phyloP scores from a whole-genome alignment of 2,888 invertebrate species.

The Drosophila recens region DNA sequence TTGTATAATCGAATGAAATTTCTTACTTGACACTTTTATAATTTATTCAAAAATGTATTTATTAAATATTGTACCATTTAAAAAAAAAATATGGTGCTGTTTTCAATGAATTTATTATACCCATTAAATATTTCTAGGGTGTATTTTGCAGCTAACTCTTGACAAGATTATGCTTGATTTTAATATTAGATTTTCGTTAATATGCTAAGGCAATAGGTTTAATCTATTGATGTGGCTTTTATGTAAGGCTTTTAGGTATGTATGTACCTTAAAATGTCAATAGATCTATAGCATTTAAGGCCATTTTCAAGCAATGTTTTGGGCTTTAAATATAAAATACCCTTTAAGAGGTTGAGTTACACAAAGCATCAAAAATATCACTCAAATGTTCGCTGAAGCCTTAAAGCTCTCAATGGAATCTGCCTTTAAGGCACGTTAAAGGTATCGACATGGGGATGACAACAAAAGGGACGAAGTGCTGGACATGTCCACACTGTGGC shows the following conservation, averaged over 20 bases:
- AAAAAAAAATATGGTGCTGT: not conserved
- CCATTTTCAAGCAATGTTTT: not conserved
- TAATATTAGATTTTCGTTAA: slow-evolving; percentile 23
- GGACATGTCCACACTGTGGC: slow-evolving; percentile 10
- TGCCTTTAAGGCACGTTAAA: slow-evolving; percentile 29
- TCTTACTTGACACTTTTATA: not conserved
- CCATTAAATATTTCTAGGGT: not conserved
- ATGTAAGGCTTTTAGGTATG: not conserved
- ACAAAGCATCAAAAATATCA: not conserved
- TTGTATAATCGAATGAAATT: not conserved
- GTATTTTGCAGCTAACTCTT: not conserved
- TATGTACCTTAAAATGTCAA: not conserved
- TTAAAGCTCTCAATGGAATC: slow-evolving; percentile 3
- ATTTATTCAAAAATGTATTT: not conserved
- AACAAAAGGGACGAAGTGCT: slow-evolving; percentile 21
- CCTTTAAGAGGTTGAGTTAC: not conserved
- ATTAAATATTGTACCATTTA: too few species aligned
- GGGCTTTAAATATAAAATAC: slow-evolving; percentile 1
- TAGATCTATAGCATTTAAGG: slow-evolving; percentile 7
- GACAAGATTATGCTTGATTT: slow-evolving; percentile 4
- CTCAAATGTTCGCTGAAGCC: slow-evolving; percentile 10
- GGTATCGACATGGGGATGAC: slow-evolving; percentile 8
- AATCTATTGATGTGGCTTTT: not conserved
- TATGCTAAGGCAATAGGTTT: slow-evolving; percentile 19
- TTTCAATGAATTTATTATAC: not conserved